Conservation (phyloP, 2,888 invertebrate species). For the Isoperla grammatica region DNA sequence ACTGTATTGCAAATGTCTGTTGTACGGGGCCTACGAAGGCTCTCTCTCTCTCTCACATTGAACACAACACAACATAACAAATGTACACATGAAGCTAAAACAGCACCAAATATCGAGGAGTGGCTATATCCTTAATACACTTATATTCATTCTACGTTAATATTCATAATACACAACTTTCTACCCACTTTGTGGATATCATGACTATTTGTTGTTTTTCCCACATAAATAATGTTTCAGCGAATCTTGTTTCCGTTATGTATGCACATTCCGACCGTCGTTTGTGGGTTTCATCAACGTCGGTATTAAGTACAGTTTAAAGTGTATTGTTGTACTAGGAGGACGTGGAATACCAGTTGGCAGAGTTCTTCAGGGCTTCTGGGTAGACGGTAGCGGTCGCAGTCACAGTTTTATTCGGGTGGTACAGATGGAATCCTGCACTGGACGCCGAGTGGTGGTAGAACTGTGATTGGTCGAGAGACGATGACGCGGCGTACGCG, state of each 20-base stretch:
- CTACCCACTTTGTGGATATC: background rate
- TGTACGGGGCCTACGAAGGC: too few relatives aligned
- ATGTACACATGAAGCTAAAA: too few relatives aligned
- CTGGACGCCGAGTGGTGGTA: constrained; percentile 63
- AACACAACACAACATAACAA: too few relatives aligned
- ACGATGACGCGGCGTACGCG: constrained; percentile 48
- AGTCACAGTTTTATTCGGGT: constrained; percentile 56
- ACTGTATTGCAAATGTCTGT: too few relatives aligned
- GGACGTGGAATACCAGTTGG: constrained; percentile 73
- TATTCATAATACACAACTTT: constrained; percentile 1
- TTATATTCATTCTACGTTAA: too few relatives aligned
- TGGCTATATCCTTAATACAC: too few relatives aligned
- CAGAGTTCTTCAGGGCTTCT: constrained; percentile 45
- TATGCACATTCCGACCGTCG: background rate
- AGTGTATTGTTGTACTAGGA: constrained; percentile 52
- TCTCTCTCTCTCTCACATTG: too few relatives aligned
- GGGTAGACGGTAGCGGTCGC: constrained; percentile 37
- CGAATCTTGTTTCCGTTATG: background rate
- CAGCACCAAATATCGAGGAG: too few relatives aligned
- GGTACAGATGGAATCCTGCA: constrained; percentile 87
- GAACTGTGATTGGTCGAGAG: constrained; percentile 76
- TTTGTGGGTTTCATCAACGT: background rate
- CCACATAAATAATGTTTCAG: too few relatives aligned
- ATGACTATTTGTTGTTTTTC: background rate
- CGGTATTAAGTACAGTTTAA: constrained; percentile 4